A percentile compares a stretch with the other conserved stretches of the same genome.
Conservation (phyloP, 2,888 invertebrate species). For the Dascillus cervinus region DNA sequence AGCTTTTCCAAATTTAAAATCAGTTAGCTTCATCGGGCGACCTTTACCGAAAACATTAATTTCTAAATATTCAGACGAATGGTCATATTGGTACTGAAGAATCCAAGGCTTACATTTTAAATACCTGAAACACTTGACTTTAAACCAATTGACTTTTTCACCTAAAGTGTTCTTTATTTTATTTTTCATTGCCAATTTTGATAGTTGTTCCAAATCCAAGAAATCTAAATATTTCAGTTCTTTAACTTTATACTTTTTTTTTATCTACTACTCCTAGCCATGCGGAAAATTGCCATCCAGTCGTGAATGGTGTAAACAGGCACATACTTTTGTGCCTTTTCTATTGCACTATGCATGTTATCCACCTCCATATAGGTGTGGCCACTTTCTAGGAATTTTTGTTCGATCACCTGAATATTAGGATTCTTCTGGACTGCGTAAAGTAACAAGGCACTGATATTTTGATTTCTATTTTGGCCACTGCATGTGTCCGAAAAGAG, state of each 20-base stretch:
- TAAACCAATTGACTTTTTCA: constrained; percentile 15
- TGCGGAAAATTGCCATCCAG: constrained; percentile 15
- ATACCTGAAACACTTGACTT: constrained; percentile 15
- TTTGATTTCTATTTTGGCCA: constrained; percentile 7
- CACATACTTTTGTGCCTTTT: constrained; percentile 15
- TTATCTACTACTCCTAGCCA: constrained; percentile 11
- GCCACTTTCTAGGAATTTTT: constrained; percentile 14
- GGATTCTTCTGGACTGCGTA: constrained; percentile 3
- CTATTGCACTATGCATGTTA: constrained; percentile 16
- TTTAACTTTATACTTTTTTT: constrained; percentile 4
- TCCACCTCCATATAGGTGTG: constrained; percentile 17
- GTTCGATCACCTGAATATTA: constrained; percentile 3
- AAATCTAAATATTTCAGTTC: constrained; percentile 13
- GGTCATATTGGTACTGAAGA: constrained; percentile 13
- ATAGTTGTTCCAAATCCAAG: constrained; percentile 10
- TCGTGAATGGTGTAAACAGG: constrained; percentile 15
- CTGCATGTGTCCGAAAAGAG: constrained; percentile 7
- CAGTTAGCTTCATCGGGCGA: background rate
- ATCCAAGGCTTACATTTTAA: constrained; percentile 11
- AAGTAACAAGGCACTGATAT: constrained; percentile 7
- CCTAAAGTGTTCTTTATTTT: constrained; percentile 9
- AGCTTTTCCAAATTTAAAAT: background rate
- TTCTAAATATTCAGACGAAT: constrained; percentile 7
- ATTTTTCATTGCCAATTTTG: constrained; percentile 11
- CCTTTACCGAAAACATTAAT: constrained; percentile 5